phyloP scores from a whole-genome alignment of 2,888 invertebrate genomes.

The Mayetiola destructor region DNA sequence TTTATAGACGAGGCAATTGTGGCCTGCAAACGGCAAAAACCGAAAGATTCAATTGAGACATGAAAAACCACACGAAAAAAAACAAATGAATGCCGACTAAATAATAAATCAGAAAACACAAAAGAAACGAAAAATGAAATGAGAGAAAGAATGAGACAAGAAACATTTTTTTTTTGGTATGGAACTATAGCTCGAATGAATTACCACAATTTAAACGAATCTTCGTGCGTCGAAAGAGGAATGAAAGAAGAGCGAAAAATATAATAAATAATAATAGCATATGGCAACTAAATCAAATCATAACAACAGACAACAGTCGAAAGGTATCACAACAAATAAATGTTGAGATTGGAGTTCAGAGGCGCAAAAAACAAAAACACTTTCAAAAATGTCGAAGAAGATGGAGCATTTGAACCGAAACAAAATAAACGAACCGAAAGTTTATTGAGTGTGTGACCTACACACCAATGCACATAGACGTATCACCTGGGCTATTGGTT shows the following conservation, averaged over 20 bases:
- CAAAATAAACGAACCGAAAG: conserved; percentile 10
- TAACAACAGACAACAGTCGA: not conserved
- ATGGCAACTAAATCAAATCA: not conserved
- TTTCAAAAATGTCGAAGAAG: not conserved
- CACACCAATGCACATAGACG: no score
- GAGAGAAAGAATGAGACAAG: not conserved
- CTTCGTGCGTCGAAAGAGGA: no score
- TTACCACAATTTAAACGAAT: conserved; percentile 3
- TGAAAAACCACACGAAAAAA: not conserved
- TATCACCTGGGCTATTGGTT: not conserved
- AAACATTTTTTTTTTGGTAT: no score
- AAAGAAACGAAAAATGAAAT: not conserved
- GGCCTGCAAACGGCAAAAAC: not conserved
- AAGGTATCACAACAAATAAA: not conserved
- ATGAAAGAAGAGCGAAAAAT: not conserved
- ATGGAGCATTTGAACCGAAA: conserved; percentile 3
- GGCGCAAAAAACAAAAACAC: not conserved
- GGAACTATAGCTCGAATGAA: no score
- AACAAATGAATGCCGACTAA: not conserved
- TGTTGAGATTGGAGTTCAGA: not conserved
- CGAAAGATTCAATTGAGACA: not conserved
- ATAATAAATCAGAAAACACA: not conserved
- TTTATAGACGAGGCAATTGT: conserved; percentile 7
- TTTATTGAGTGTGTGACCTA: conserved; percentile 12
- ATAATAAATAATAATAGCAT: not conserved